Percentiles rank a stretch among this genome's conserved stretches.
phyloP scores from a whole-genome alignment of 64 coral and sea anemone species.

The Astreopora myriophthalma region DNA sequence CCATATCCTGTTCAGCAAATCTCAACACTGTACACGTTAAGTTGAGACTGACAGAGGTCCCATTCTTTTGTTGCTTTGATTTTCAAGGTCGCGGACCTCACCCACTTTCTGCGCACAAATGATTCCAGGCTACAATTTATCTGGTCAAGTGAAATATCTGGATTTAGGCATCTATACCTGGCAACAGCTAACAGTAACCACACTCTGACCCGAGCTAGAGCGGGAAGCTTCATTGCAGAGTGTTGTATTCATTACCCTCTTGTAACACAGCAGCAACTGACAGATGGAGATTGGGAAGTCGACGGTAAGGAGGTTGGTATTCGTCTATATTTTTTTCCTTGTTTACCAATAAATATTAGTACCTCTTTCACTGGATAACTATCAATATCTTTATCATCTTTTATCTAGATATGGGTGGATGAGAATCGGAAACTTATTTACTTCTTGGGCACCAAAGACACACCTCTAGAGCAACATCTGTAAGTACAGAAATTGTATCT shows the following conservation, averaged over 20 bases:
- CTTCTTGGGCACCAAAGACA: conserved; percentile 97
- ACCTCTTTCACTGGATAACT: no score
- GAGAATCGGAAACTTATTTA: conserved; percentile 83
- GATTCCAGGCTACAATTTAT: conserved; percentile 76
- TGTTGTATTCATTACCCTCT: conserved; percentile 85
- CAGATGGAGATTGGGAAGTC: conserved; percentile 95
- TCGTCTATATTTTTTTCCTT: no score
- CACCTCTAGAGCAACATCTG: conserved; percentile 92
- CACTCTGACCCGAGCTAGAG: conserved; percentile 57
- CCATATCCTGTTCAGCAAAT: no score
- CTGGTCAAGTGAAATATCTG: conserved; percentile 98
- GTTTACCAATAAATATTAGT: background rate
- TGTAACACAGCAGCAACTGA: conserved; percentile 85
- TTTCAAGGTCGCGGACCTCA: conserved; percentile 78
- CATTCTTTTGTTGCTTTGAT: no score
- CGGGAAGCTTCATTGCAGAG: conserved; percentile 63
- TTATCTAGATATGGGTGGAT: conserved; percentile 92
- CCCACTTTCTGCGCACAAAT: conserved; percentile 71
- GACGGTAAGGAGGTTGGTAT: conserved; percentile 83
- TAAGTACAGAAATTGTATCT: conserved; percentile 41
- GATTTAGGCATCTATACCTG: conserved; percentile 92
- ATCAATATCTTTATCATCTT: background rate
- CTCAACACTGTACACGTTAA: no score
- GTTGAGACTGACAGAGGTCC: no score
- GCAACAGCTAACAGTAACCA: conserved; percentile 74